A percentile compares a stretch with the other conserved stretches of the same genome.
These are phyloP conservation scores for Deilephila porcellus DNA, from an alignment of 2,888 invertebrate genomes.

Conservation along the genomic window DNA sequence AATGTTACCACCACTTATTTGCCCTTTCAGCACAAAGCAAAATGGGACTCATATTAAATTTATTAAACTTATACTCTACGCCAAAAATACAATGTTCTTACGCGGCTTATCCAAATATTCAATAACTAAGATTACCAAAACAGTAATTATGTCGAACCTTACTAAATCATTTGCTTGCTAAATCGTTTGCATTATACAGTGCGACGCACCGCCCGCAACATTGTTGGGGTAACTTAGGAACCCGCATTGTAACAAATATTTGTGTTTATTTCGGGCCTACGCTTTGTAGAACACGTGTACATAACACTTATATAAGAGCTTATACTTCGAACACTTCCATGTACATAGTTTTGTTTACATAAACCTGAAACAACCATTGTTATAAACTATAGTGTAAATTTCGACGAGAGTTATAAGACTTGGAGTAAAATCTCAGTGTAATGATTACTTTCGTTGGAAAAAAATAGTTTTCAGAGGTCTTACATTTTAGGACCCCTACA, in stretches of 20 bases:
- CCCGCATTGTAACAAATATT: conserved; percentile 17
- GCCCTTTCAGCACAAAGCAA: too few relatives aligned
- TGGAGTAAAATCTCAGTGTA: too few relatives aligned
- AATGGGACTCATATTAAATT: too few relatives aligned
- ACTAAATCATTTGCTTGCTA: conserved; percentile 14
- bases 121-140: not conserved
- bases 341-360: not conserved
- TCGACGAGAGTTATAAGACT: too few relatives aligned
- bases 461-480: too few relatives aligned
- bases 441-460: too few relatives aligned
- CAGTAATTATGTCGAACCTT: too few relatives aligned
- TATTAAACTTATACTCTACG: too few relatives aligned
- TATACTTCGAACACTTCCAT: conserved; percentile 4
- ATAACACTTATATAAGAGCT: conserved; percentile 12
- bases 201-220: not conserved
- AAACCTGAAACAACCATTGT: not conserved
- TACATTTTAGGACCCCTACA: too few relatives aligned
- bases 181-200: not conserved
- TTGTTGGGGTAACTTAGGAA: conserved; percentile 8
- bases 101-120: too few relatives aligned
- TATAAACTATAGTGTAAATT: not conserved
- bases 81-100: too few relatives aligned
- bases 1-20: too few relatives aligned
- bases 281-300: not conserved
- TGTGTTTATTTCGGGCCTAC: conserved; percentile 9